These are phyloP conservation scores for Drosophila leonis DNA, from an alignment of 2,888 invertebrate genomes.

Conservation along the genomic window DNA sequence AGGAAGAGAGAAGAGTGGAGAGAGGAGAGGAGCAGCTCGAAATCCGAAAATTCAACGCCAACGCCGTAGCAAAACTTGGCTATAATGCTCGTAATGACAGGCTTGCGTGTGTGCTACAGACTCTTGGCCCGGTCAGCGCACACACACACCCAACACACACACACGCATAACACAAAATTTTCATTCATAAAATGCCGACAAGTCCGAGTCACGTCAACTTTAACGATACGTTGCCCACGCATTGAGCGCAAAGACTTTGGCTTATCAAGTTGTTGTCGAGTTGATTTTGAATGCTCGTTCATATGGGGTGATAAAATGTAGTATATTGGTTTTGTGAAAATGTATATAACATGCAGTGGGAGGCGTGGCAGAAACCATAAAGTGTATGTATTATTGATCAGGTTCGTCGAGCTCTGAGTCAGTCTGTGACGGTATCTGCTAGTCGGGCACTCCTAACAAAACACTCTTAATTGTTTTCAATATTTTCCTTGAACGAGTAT, in stretches of 20 bases:
- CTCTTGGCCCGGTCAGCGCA: constrained; percentile 1
- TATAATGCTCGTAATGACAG: constrained; percentile 70
- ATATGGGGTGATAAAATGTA: background rate
- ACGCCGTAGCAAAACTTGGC: constrained; percentile 67
- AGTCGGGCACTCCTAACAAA: background rate
- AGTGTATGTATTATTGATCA: too few species aligned
- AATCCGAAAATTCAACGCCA: constrained; percentile 25
- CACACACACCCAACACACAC: constrained; percentile 5
- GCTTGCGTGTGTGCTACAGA: constrained; percentile 60
- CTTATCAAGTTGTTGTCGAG: constrained; percentile 64
- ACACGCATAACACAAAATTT: constrained; percentile 34
- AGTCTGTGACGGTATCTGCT: background rate
- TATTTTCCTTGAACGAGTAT: background rate
- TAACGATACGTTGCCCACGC: constrained; percentile 63
- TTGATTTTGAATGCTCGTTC: constrained; percentile 6
- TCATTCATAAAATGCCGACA: constrained; percentile 77
- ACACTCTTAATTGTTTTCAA: background rate
- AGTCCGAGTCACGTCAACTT: constrained; percentile 55
- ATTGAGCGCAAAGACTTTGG: constrained; percentile 53
- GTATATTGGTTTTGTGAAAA: background rate
- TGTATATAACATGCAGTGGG: background rate
- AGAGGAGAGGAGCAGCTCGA: background rate
- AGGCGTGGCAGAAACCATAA: background rate
- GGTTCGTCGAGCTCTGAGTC: background rate
- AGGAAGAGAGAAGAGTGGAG: background rate